These are phyloP conservation scores for Cephalopachus bancanus DNA, from an alignment of 2,797 vertebrate genomes.

Conservation along the genomic window DNA sequence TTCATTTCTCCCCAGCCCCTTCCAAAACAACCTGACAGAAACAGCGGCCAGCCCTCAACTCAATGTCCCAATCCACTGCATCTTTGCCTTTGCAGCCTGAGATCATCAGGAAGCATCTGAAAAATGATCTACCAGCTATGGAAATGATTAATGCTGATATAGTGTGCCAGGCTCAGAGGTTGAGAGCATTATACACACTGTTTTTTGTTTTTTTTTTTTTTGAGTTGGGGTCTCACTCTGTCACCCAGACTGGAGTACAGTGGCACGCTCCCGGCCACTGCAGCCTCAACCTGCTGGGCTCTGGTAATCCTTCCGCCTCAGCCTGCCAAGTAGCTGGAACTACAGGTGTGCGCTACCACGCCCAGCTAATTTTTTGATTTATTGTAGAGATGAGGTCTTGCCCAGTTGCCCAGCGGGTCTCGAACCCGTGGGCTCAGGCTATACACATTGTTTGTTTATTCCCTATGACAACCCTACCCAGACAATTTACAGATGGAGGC, in stretches of 20 bases:
- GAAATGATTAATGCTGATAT: neutral
- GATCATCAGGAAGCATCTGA: slow-evolving; percentile 10
- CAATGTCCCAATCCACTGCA: neutral
- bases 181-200: neutral
- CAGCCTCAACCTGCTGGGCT: too few species aligned
- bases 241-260: too few species aligned
- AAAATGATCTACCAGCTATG: neutral
- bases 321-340: too few species aligned
- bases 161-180: neutral
- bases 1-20: neutral
- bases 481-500: neutral
- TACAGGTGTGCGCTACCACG: too few species aligned
- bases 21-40: slow-evolving; percentile 6
- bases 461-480: neutral
- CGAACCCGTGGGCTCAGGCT: too few species aligned
- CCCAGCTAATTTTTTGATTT: too few species aligned
- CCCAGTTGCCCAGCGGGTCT: too few species aligned
- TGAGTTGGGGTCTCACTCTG: too few species aligned
- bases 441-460: neutral
- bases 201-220: too few species aligned
- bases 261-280: too few species aligned
- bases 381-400: too few species aligned
- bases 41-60: neutral
- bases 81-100: neutral
- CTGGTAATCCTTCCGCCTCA: too few species aligned